Base-by-base conservation (phyloP, 23 tunicate genomes). In the Botrylloides violaceus region DNA sequence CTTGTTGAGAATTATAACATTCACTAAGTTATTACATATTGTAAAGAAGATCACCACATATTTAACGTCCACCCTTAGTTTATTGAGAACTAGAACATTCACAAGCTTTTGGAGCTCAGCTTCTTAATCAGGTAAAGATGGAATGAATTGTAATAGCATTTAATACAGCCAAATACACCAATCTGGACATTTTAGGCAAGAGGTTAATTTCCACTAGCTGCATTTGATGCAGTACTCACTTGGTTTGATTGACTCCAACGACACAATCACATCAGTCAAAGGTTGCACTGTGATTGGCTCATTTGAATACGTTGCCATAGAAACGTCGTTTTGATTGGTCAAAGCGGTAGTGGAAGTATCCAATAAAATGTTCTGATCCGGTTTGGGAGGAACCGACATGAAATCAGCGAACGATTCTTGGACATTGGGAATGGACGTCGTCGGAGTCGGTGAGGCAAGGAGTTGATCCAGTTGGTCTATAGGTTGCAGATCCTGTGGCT, bases 181-280 rank as follows among this genome's bases (percentile, higher is more conserved):
- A n/a, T n/a, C n/a, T n/a, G n/a, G n/a, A n/a, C n/a, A n/a, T n/a
- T n/a, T n/a, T n/a, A n/a, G n/a, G n/a, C n/a, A n/a, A n/a, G n/a
- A n/a, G n/a, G n/a, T n/a, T n/a, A n/a, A n/a, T n/a, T n/a, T n/a
- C n/a, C n/a, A n/a, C n/a, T n/a, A n/a, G n/a, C n/a, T n/a, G n/a
- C n/a, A n/a, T 20, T 9, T 9, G 72, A 5, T 29, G 29, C 9
- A 65, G 6, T 18, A n/a, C 84, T 74, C 58, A 88, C 97, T 90
- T 79, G 97, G 97, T 49, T 79, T 65, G 7, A 90, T 90, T 25
- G 81, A 65, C 48, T 83, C 97, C 29, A 90, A 50, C 4, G 90
- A 60, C 20, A 90, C 97, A 68, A 79, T 78, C 1, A 90, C 85
- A 70, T 90, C 85, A 36, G 61, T 61, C 15, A 90, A 75, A 0